Evolutionary conservation across 2,797 vertebrate genomes (phyloP).

Genomic region (Stomatorhinus walkeri): DNA sequence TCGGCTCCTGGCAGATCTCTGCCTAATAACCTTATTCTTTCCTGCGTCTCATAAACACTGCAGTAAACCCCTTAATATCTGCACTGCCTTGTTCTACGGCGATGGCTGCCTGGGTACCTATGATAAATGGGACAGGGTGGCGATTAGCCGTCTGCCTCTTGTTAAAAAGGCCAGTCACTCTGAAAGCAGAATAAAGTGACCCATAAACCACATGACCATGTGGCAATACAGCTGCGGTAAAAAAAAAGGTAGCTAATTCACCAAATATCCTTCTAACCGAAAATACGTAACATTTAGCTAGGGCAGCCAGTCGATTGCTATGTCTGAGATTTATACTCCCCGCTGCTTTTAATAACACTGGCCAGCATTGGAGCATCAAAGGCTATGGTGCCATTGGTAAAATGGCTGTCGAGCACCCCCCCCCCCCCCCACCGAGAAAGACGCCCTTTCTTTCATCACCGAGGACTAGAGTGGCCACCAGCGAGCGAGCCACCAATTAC

Average conservation of each 20-base stretch:
- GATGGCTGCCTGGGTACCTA: not conserved
- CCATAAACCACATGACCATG: not conserved
- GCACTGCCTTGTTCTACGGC: not conserved
- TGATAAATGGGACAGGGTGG: not conserved
- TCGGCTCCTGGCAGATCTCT: not conserved
- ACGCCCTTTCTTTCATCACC: not conserved
- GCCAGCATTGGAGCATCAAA: not conserved
- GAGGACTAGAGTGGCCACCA: not conserved
- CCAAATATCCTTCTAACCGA: not conserved
- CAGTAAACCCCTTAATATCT: not conserved
- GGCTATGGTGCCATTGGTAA: not conserved
- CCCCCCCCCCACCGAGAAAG: not conserved
- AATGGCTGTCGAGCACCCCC: not conserved
- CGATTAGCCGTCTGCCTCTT: not conserved
- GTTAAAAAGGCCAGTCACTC: not conserved
- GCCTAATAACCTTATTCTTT: not conserved
- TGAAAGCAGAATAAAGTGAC: not conserved
- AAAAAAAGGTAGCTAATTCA: not conserved
- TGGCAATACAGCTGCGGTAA: not conserved
- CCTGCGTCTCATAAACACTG: not conserved
- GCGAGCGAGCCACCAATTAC: not conserved
- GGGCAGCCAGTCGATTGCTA: not conserved
- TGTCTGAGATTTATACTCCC: not conserved
- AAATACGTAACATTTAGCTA: not conserved
- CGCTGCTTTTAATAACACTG: not conserved